Evolutionary conservation across 1,140 invertebrate species (phyloP).

Genomic region (Drosophila sucinea): DNA sequence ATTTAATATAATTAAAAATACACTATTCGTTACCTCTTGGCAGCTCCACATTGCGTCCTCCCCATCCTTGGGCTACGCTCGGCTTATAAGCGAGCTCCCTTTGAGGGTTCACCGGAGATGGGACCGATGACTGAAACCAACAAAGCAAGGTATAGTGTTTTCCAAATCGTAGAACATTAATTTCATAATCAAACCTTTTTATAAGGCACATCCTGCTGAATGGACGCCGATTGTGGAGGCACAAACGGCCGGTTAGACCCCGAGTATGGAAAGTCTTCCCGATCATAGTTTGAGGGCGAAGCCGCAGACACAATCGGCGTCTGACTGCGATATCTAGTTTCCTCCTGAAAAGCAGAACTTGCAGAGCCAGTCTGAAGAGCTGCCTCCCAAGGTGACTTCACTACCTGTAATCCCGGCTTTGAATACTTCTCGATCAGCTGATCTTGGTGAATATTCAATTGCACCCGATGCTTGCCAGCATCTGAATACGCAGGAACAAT

Average conservation of each 20-base stretch:
- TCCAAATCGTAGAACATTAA: neutral
- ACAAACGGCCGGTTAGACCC: neutral
- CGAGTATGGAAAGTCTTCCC: constrained; percentile 4
- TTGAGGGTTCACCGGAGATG: constrained; percentile 49
- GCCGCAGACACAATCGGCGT: constrained; percentile 5
- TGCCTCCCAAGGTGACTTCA: constrained; percentile 90
- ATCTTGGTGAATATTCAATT: constrained; percentile 76
- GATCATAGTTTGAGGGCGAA: constrained; percentile 33
- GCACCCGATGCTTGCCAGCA: constrained; percentile 76
- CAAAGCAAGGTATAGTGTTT: neutral
- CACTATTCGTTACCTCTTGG: constrained; percentile 63
- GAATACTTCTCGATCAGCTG: constrained; percentile 85
- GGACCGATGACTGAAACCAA: constrained; percentile 8
- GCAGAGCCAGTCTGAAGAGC: constrained; percentile 88
- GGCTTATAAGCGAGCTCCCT: constrained; percentile 84
- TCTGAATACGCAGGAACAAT: constrained; percentile 82
- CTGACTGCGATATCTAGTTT: constrained; percentile 25
- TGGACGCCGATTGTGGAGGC: neutral
- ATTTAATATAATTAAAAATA: neutral
- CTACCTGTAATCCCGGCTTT: constrained; percentile 85
- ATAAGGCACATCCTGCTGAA: constrained; percentile 9
- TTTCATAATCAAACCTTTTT: constrained; percentile 1
- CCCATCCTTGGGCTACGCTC: constrained; percentile 85
- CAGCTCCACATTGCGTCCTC: constrained; percentile 71
- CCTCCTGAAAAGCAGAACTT: constrained; percentile 87